These are phyloP conservation scores for Disparrhopalites patrizii DNA, from an alignment of 2,888 invertebrate genomes.

Conservation along the genomic window DNA sequence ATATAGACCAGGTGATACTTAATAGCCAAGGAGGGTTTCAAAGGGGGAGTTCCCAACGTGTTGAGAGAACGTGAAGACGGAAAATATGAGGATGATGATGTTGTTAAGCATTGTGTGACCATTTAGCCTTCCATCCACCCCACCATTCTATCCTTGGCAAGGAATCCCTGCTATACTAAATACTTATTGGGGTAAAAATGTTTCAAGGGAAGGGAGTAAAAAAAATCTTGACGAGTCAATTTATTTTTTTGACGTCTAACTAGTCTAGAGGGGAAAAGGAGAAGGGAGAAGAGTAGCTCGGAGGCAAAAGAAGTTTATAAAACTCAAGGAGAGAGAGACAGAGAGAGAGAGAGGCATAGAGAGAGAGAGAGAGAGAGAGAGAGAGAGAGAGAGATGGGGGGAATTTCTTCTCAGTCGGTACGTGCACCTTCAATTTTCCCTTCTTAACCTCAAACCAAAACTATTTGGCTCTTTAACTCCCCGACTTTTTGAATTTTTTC, in stretches of 20 bases:
- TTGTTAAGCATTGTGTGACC: no score
- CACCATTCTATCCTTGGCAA: no score
- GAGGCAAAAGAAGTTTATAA: neutral
- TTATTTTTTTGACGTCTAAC: conserved; percentile 29
- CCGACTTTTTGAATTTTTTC: neutral
- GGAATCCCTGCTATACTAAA: no score
- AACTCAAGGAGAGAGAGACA: neutral
- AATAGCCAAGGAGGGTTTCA: conserved; percentile 4
- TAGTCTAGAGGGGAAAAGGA: neutral
- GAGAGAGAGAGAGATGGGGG: neutral
- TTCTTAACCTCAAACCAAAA: conserved; percentile 6
- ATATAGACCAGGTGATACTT: conserved; percentile 17
- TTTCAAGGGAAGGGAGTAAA: conserved; percentile 3
- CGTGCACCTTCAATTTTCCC: conserved; percentile 1
- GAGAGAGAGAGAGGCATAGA: conserved; percentile 7
- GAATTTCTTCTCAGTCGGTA: neutral
- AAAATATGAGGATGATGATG: neutral
- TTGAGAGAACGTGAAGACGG: neutral
- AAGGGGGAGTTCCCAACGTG: conserved; percentile 7
- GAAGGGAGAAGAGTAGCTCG: neutral
- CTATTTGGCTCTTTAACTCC: neutral
- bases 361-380: conserved; percentile 1
- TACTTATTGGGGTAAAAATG: conserved; percentile 8
- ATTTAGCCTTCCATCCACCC: neutral
- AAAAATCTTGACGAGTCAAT: conserved; percentile 32